Percentiles rank a stretch among this genome's conserved stretches.
These are phyloP conservation scores for Pangasius macronema DNA, from an alignment of 2,797 vertebrate genomes.

Conservation along the genomic window DNA sequence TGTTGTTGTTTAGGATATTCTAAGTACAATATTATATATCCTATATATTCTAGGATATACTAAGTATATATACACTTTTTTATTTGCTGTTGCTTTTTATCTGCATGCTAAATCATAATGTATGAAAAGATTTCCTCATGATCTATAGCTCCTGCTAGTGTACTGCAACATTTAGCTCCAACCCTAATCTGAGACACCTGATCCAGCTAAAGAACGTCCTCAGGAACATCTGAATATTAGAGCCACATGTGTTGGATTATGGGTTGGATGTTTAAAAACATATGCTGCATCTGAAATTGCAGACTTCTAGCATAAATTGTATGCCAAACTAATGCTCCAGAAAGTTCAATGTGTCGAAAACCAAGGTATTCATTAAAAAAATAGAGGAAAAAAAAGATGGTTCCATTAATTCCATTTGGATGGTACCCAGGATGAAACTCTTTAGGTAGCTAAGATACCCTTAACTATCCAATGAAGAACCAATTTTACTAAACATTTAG, in stretches of 20 bases:
- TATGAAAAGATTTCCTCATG: background rate
- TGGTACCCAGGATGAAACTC: background rate
- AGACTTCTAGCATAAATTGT: background rate
- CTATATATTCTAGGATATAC: background rate
- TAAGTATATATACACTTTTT: slow-evolving; percentile 6
- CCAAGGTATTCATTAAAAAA: background rate
- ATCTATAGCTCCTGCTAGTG: background rate
- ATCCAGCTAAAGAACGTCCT: slow-evolving; percentile 15
- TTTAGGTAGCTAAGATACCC: background rate
- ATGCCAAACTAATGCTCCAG: background rate
- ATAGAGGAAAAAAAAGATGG: background rate
- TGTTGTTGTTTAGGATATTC: background rate
- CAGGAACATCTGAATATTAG: slow-evolving; percentile 19
- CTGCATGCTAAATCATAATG: background rate
- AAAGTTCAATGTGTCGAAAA: background rate
- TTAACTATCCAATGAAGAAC: background rate
- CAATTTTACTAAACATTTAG: background rate
- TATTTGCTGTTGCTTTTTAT: background rate
- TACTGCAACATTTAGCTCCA: slow-evolving; percentile 5
- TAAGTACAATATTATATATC: too few relatives aligned
- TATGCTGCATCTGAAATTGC: background rate
- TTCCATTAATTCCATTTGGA: background rate
- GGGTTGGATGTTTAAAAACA: slow-evolving; percentile 9
- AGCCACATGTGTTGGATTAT: slow-evolving; percentile 36
- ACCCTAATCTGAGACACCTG: slow-evolving; percentile 32